Evolutionary conservation across 1,140 invertebrate genomes (phyloP).

Genomic region (Drosophila sturtevanti): DNA sequence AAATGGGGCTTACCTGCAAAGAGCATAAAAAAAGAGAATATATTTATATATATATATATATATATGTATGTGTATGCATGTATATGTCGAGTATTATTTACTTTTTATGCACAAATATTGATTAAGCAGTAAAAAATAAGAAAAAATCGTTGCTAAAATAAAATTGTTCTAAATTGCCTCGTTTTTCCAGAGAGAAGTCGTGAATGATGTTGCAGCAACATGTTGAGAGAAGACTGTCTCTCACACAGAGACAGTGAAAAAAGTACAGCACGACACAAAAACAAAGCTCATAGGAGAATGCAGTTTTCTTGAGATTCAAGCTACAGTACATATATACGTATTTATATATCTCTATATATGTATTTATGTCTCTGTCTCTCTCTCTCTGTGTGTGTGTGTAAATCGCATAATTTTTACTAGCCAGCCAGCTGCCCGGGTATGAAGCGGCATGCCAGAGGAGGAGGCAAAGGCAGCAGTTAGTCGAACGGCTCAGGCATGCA

Average conservation of each 20-base stretch:
- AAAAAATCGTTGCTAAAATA: slow-evolving; percentile 44
- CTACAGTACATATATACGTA: slow-evolving; percentile 7
- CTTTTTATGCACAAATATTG: slow-evolving; percentile 73
- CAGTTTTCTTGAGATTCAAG: slow-evolving; percentile 46
- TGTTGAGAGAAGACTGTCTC: slow-evolving; percentile 31
- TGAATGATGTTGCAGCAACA: slow-evolving; percentile 72
- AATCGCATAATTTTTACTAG: slow-evolving; percentile 45
- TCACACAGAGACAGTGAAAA: slow-evolving; percentile 13
- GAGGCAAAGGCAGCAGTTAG: slow-evolving; percentile 49
- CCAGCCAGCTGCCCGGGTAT: slow-evolving; percentile 4
- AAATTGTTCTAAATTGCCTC: neutral
- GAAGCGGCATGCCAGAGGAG: neutral
- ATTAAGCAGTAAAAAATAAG: slow-evolving; percentile 70
- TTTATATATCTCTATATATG: slow-evolving; percentile 23
- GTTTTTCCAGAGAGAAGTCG: neutral
- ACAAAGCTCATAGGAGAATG: slow-evolving; percentile 52
- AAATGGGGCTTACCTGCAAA: slow-evolving; percentile 73
- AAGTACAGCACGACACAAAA: slow-evolving; percentile 69
- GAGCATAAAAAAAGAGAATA: slow-evolving; percentile 55
- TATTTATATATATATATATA: slow-evolving; percentile 15
- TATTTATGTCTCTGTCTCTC: slow-evolving; percentile 24
- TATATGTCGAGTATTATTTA: slow-evolving; percentile 43
- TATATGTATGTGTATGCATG: slow-evolving; percentile 15
- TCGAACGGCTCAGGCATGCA: slow-evolving; percentile 72
- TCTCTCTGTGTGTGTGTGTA: slow-evolving; percentile 34